These are phyloP conservation scores for Adelges cooleyi DNA, from an alignment of 1,140 invertebrate species.

Conservation along the genomic window DNA sequence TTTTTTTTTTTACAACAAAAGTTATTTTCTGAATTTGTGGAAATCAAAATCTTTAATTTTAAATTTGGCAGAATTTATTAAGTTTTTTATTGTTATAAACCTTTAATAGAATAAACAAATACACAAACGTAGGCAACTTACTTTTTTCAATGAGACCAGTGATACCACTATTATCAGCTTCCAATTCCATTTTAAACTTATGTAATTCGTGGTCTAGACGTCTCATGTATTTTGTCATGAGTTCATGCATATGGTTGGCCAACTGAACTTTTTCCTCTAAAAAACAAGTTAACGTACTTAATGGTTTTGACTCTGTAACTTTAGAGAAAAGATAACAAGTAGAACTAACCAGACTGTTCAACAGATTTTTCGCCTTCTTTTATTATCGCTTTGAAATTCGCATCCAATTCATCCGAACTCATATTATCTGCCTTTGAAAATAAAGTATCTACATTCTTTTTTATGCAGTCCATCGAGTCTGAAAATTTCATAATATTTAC, in stretches of 20 bases:
- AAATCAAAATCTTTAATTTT: too few species aligned
- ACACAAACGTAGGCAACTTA: too few species aligned
- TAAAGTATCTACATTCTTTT: slow-evolving; percentile 77
- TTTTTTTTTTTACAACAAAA: too few species aligned
- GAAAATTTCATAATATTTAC: slow-evolving; percentile 33
- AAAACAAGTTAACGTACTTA: slow-evolving; percentile 2
- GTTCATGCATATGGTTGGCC: slow-evolving; percentile 86
- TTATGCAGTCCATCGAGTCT: slow-evolving; percentile 87
- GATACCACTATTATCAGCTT: slow-evolving; percentile 95
- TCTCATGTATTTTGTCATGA: slow-evolving; percentile 84
- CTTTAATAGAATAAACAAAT: too few species aligned
- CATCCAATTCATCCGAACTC: slow-evolving; percentile 65
- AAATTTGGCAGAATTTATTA: too few species aligned
- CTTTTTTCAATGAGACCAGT: slow-evolving; percentile 89
- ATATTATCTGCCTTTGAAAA: slow-evolving; percentile 77
- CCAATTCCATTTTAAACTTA: slow-evolving; percentile 97
- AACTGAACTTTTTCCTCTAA: slow-evolving; percentile 66
- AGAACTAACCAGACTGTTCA: slow-evolving; percentile 67
- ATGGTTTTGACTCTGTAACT: too few species aligned
- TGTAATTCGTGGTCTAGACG: slow-evolving; percentile 86
- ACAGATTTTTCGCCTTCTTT: slow-evolving; percentile 85
- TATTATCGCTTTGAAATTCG: slow-evolving; percentile 71
- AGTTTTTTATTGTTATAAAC: too few species aligned
- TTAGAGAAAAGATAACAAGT: too few species aligned
- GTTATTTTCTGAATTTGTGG: too few species aligned